Evolutionary conservation across 2,888 invertebrate species (phyloP), one percentile per base, ranked within the genome.

Genomic region (Glyphotaelius pellucidus): DNA sequence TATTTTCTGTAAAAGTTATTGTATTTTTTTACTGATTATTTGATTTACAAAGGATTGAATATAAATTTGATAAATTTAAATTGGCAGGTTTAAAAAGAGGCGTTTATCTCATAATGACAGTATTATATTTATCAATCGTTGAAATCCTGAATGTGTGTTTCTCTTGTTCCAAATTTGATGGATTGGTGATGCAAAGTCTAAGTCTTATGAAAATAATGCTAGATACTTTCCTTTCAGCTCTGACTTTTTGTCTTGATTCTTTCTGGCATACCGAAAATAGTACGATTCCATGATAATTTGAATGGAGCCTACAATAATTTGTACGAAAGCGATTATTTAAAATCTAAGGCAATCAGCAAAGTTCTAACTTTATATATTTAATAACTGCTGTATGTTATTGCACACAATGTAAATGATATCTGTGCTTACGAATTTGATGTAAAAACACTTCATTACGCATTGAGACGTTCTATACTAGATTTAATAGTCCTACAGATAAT

Each of bases 401-500:
- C 19, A 14, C 35, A 83, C 35, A 83, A 35, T 25, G 0, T 19
- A 1, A 35, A 32, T 83, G 19, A 25, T 83, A 35, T 83, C 19
- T 32, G 25, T 7, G 32, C 83, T 5, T 38, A 9, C 11, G 83
- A 32, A 35, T 31, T 83, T 25, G 35, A 83, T 25, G 32, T 25
- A n/a, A 12, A 7, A 7, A 30, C 25, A 31, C 9, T 86, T 47
- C 42, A 31, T 42, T 12, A 86, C 9, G 9, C 31, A 9, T 12
- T 86, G 30, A 47, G 86, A 86, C 31, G 38, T n/a, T 1, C 12
- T 11, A 42, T 42, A 42, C 7, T 86, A 19, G 86, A 86, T 52
- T 47, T 86, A 31, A 86, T 86, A 52, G 14, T 42, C 14, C 15
- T 42, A 86, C 86, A 86, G 42, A 86, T 31, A 42, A 9, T 86